A percentile compares a stretch with the other conserved stretches of the same genome.
Conservation (phyloP, 2,113 vertebrate species). For the Dasypus novemcinctus region DNA sequence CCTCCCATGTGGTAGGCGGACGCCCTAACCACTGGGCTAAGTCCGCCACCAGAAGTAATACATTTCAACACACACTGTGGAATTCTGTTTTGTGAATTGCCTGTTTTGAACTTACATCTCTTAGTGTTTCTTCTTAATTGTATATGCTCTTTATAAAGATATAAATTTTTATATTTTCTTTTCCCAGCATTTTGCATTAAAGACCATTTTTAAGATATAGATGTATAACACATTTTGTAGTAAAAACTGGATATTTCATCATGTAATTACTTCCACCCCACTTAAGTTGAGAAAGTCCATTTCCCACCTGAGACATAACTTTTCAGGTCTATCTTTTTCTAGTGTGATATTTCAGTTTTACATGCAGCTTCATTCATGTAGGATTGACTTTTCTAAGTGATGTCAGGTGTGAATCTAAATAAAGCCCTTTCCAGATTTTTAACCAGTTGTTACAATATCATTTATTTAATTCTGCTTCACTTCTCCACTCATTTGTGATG, state of each 20-base stretch:
- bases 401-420: not conserved
- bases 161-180: not conserved
- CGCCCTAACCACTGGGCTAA: no score
- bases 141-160: not conserved
- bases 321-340: not conserved
- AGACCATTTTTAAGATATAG: not conserved
- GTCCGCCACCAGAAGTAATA: no score
- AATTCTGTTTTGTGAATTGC: not conserved
- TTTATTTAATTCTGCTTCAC: not conserved
- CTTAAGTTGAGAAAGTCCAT: not conserved
- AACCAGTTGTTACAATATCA: not conserved
- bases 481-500: not conserved
- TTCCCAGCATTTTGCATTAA: not conserved
- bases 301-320: not conserved
- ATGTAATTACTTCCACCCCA: not conserved
- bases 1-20: no score
- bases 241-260: not conserved
- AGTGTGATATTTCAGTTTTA: not conserved
- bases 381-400: not conserved
- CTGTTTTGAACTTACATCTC: not conserved
- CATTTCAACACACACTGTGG: not conserved
- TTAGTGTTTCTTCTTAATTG: not conserved
- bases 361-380: not conserved
- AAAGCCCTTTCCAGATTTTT: not conserved
- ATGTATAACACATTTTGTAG: not conserved